Evolutionary conservation across 2,797 vertebrate species (phyloP).

Genomic region (Cuculus canorus): DNA sequence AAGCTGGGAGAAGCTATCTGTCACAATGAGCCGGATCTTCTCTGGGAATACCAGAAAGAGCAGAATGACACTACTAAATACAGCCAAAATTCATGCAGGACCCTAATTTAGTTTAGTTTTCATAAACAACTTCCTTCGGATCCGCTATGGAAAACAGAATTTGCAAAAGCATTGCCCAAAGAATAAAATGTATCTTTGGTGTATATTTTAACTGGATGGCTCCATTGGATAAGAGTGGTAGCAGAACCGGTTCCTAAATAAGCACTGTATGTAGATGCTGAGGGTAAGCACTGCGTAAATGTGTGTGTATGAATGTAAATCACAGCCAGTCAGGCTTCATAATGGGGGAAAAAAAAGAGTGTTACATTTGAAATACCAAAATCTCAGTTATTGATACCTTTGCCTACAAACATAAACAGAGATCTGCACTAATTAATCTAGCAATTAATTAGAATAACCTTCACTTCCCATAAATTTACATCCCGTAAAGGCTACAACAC

Average conservation of each 20-base stretch:
- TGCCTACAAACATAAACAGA: not conserved
- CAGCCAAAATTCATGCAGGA: not conserved
- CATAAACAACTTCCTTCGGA: not conserved
- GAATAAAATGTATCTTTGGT: not conserved
- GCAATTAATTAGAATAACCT: not conserved
- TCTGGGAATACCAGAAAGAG: not conserved
- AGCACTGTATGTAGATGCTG: not conserved
- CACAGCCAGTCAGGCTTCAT: not conserved
- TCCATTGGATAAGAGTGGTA: not conserved
- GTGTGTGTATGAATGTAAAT: not conserved
- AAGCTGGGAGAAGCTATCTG: not conserved
- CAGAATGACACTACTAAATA: not conserved
- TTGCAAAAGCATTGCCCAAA: not conserved
- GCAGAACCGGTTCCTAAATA: not conserved
- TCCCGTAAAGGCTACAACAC: not conserved
- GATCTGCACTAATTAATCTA: not conserved
- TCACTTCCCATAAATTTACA: rapidly evolving
- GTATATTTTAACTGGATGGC: not conserved
- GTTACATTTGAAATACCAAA: not conserved
- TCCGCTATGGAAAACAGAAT: not conserved
- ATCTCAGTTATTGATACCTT: not conserved
- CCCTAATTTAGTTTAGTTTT: not conserved
- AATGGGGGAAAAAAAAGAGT: not conserved
- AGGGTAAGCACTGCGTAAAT: not conserved
- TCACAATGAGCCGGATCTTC: not conserved